Percentiles rank a stretch among this genome's conserved stretches.
Evolutionary conservation across 2,888 invertebrate genomes (phyloP).

Genomic region (Oxyscelio sp.): DNA sequence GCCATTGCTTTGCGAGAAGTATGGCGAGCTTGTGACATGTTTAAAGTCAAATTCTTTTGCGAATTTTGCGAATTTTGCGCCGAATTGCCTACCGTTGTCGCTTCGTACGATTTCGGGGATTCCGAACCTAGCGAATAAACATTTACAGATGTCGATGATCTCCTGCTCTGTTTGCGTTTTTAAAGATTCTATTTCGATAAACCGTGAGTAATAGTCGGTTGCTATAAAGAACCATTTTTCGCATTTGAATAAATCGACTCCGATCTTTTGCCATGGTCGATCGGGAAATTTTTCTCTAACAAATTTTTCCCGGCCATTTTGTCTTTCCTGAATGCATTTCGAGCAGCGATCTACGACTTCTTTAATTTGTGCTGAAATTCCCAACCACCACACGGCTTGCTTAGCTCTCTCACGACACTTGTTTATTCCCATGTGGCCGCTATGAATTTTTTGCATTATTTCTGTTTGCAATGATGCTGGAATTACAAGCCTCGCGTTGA

Average conservation of each 20-base stretch:
- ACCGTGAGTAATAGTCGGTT: constrained; percentile 73
- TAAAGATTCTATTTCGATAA: constrained; percentile 73
- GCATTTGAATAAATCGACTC: constrained; percentile 66
- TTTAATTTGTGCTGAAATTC: constrained; percentile 55
- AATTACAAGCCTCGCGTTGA: constrained; percentile 72
- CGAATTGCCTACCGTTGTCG: no score
- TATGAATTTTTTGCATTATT: constrained; percentile 72
- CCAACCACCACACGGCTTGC: constrained; percentile 77
- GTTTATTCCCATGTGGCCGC: constrained; percentile 78
- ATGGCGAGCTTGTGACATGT: no score
- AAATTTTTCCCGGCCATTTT: constrained; percentile 51
- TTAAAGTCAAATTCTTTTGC: no score
- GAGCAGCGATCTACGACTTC: constrained; percentile 58
- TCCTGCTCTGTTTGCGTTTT: no score
- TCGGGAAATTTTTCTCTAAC: constrained; percentile 65
- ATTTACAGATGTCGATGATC: no score
- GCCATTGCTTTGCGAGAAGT: no score
- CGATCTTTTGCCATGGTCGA: constrained; percentile 74
- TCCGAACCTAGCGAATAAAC: no score
- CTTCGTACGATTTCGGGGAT: no score
- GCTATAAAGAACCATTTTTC: constrained; percentile 68
- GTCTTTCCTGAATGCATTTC: constrained; percentile 50
- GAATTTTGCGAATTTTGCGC: no score
- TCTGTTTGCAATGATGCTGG: constrained; percentile 68
- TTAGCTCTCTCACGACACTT: no score